phyloP scores from a whole-genome alignment of 2,113 vertebrate species.

The Corythoichthys intestinalis region DNA sequence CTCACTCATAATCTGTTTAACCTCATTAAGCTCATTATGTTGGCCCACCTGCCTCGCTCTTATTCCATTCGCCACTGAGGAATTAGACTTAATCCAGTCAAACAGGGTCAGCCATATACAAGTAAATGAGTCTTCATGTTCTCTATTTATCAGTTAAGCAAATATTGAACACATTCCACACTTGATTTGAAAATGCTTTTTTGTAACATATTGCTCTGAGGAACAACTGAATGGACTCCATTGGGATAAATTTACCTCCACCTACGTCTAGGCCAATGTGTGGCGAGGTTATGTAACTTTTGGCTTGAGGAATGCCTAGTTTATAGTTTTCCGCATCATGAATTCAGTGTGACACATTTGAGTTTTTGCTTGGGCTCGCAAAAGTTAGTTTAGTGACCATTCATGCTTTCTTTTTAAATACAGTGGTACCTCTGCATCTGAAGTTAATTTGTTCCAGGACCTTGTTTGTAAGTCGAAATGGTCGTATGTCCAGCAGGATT shows the following conservation, averaged over 20 bases:
- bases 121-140: neutral
- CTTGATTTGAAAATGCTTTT: neutral
- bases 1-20: conserved; percentile 64
- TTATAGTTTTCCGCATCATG: conserved; percentile 14
- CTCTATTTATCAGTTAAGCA: neutral
- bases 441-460: no score
- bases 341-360: neutral
- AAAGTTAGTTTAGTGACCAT: no score
- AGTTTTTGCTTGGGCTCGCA: neutral
- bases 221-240: conserved; percentile 36
- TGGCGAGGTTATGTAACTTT: conserved; percentile 33
- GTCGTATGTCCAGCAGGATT: no score
- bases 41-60: conserved; percentile 56
- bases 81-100: conserved; percentile 18
- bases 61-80: conserved; percentile 12
- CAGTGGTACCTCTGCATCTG: no score
- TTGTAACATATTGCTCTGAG: neutral
- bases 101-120: neutral
- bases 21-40: conserved; percentile 69
- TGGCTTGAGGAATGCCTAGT: conserved; percentile 12
- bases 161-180: neutral
- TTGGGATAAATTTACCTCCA: conserved; percentile 32
- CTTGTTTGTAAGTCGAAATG: no score
- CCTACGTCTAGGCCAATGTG: conserved; percentile 20
- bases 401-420: no score